phyloP scores from a whole-genome alignment of 2,797 vertebrate species.

The Cryptoprocta ferox region DNA sequence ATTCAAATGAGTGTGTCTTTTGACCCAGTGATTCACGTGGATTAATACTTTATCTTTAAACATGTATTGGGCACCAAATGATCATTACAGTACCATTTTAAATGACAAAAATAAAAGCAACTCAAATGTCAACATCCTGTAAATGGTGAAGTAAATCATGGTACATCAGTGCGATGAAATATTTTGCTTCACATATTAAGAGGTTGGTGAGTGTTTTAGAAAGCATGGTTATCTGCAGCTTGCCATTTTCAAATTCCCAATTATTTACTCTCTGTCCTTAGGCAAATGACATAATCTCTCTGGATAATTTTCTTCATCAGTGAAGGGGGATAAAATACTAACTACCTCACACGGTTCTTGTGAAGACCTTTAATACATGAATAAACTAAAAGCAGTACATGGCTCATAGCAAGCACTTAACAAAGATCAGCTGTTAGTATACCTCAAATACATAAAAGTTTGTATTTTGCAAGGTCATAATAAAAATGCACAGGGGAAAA shows the following conservation, averaged over 20 bases:
- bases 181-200: background rate
- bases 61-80: background rate
- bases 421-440: background rate
- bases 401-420: background rate
- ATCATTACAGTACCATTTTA: background rate
- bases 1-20: background rate
- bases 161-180: background rate
- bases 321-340: background rate
- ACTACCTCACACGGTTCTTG: background rate
- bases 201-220: background rate
- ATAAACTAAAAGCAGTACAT: background rate
- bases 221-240: background rate
- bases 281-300: background rate
- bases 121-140: background rate
- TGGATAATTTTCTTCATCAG: background rate
- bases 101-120: background rate
- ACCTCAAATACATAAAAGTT: background rate
- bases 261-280: background rate
- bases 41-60: background rate
- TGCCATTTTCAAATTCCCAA: background rate
- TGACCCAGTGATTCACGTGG: background rate
- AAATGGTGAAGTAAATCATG: background rate
- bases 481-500: background rate
- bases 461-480: background rate
- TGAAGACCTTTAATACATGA: background rate